Evolutionary conservation across 2,797 vertebrate species (phyloP).

Genomic region (Vultur gryphus): DNA sequence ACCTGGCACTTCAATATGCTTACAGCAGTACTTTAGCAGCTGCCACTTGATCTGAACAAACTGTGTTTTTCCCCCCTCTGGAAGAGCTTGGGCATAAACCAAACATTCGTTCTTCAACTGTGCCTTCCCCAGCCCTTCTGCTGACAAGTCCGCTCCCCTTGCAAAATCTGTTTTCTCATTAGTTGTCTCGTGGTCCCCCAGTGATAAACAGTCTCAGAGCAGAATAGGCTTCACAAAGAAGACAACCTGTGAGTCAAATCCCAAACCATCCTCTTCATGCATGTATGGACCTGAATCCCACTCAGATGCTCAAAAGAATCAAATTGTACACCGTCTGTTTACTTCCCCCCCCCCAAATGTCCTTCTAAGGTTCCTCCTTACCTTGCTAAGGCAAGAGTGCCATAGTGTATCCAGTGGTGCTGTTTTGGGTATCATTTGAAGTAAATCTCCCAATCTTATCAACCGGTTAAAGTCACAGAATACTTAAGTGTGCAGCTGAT

Average conservation of each 20-base stretch:
- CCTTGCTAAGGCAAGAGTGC: background rate
- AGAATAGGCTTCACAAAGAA: background rate
- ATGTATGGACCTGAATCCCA: background rate
- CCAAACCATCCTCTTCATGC: background rate
- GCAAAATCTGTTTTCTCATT: background rate
- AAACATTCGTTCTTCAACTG: background rate
- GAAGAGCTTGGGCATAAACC: background rate
- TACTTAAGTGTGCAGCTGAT: background rate
- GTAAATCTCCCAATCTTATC: background rate
- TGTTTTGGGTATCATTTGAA: background rate
- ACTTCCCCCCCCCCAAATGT: background rate
- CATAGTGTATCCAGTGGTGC: background rate
- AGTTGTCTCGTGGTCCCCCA: background rate
- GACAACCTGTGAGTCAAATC: background rate
- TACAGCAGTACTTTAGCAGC: background rate
- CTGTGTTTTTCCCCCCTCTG: background rate
- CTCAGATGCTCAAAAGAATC: background rate
- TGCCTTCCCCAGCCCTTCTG: background rate
- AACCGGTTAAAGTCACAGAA: background rate
- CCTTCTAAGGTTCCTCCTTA: background rate
- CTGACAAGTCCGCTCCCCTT: background rate
- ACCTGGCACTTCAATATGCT: background rate
- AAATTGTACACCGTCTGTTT: background rate
- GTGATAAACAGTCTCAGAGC: background rate
- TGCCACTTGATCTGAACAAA: background rate